These are phyloP conservation scores for Brachypodius melanocephalos DNA, from an alignment of 2,113 vertebrate species.

Conservation along the genomic window DNA sequence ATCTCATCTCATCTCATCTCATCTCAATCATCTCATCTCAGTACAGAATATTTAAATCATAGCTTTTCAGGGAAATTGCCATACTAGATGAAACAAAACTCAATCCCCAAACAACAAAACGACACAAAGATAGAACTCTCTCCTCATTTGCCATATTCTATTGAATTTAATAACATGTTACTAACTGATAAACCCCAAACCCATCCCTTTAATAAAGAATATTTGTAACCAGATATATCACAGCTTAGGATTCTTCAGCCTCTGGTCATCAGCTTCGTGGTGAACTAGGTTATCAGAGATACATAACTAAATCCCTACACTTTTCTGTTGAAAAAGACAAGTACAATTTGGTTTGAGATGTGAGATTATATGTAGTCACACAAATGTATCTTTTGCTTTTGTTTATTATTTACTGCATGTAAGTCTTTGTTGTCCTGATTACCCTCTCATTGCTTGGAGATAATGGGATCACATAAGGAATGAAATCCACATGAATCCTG, in stretches of 20 bases:
- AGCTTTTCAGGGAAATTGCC: not conserved
- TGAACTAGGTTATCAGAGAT: not conserved
- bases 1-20: not conserved
- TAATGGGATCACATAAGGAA: not conserved
- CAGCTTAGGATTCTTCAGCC: not conserved
- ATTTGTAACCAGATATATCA: not conserved
- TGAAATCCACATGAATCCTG: not conserved
- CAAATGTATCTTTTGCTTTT: not conserved
- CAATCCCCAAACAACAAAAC: not conserved
- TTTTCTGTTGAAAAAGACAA: not conserved
- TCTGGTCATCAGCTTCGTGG: not conserved
- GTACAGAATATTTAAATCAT: rapidly evolving
- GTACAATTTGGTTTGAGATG: not conserved
- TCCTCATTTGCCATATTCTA: not conserved
- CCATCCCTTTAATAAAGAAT: not conserved
- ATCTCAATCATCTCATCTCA: not conserved
- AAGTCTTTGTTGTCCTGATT: not conserved
- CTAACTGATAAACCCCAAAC: not conserved
- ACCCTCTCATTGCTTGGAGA: not conserved
- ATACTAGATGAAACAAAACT: not conserved
- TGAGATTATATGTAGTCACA: not conserved
- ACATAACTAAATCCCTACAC: not conserved
- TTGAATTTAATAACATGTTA: not conserved
- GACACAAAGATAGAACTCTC: not conserved
- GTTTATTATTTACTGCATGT: not conserved